Conservation (phyloP, 2,888 invertebrate genomes). For the Agriotes lineatus region DNA sequence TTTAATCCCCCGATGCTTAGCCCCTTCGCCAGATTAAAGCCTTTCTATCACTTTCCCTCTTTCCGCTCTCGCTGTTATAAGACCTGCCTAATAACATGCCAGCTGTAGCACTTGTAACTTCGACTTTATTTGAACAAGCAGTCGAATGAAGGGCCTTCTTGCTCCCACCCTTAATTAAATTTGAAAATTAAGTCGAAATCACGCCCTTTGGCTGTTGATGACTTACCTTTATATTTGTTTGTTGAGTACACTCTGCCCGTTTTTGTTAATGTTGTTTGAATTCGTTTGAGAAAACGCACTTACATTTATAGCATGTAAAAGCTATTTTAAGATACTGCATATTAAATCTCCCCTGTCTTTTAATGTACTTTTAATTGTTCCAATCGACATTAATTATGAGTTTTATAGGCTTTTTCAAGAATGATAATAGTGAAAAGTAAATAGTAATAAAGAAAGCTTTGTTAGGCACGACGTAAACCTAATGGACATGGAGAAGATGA, state of each 20-base stretch:
- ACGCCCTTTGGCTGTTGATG: conserved; percentile 8
- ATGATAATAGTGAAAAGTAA: too few species aligned
- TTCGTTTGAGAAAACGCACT: too few species aligned
- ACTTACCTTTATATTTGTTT: conserved; percentile 5
- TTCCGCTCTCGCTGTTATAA: conserved; percentile 15
- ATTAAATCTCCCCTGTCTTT: too few species aligned
- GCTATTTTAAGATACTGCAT: too few species aligned
- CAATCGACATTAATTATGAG: too few species aligned
- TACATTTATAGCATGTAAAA: too few species aligned
- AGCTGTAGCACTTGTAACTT: conserved; percentile 23
- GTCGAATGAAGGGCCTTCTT: conserved; percentile 8
- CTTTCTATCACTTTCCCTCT: conserved; percentile 18
- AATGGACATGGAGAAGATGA: too few species aligned
- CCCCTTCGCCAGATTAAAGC: conserved; percentile 19
- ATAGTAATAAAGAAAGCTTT: too few species aligned
- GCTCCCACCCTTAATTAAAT: conserved; percentile 24
- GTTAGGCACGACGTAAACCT: too few species aligned
- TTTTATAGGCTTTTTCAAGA: too few species aligned
- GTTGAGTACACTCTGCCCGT: not conserved
- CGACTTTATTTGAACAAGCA: conserved; percentile 22
- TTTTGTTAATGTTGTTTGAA: not conserved
- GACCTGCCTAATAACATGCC: conserved; percentile 23
- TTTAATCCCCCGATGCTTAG: conserved; percentile 12
- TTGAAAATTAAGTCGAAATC: conserved; percentile 18
- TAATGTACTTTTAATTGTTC: too few species aligned